A percentile compares a stretch with the other conserved stretches of the same genome.
Evolutionary conservation across 2,888 invertebrate genomes (phyloP).

Genomic region (Dendrolimus houi): DNA sequence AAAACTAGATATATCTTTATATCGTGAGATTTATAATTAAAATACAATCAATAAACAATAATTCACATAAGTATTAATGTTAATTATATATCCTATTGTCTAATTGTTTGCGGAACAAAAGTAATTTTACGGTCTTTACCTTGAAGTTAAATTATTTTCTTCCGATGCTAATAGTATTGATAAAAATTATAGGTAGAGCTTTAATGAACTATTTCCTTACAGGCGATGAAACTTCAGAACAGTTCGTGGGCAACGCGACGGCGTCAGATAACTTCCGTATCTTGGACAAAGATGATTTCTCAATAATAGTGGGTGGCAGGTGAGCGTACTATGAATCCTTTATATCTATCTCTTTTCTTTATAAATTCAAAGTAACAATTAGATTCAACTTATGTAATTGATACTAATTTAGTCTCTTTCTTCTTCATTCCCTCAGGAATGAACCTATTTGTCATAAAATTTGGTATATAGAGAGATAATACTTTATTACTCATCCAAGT

Average conservation of each 20-base stretch:
- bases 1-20: background rate
- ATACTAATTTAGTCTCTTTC: no score
- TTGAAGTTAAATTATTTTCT: no score
- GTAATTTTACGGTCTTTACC: no score
- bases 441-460: no score
- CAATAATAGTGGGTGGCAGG: conserved; percentile 93
- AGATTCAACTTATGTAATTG: no score
- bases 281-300: conserved; percentile 90
- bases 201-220: conserved; percentile 50
- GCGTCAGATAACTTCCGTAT: conserved; percentile 92
- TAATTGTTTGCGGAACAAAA: background rate
- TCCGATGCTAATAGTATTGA: no score
- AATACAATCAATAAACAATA: background rate
- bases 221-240: conserved; percentile 84
- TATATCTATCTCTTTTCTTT: background rate
- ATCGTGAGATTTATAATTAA: background rate
- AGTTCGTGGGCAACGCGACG: conserved; percentile 87
- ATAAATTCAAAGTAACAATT: background rate
- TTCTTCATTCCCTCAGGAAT: no score
- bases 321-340: conserved; percentile 46
- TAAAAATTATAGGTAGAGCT: no score
- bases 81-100: background rate
- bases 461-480: no score
- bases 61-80: background rate
- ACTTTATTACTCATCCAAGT: no score